phyloP scores from a whole-genome alignment of 2,888 invertebrate species.

The Pycnomerus fuliginosus region DNA sequence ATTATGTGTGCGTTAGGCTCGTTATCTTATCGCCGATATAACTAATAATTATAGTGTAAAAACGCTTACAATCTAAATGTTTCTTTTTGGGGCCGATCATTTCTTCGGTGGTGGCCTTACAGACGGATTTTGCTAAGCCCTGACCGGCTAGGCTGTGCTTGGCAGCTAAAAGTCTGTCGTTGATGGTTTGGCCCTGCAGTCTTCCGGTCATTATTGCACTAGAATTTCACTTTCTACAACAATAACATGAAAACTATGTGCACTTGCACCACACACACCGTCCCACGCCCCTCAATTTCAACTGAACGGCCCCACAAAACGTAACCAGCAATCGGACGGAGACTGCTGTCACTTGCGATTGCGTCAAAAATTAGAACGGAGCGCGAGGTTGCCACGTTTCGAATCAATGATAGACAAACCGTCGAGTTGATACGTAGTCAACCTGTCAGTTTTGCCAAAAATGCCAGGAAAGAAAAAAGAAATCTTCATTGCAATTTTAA shows the following conservation, averaged over 20 bases:
- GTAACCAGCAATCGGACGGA: constrained; percentile 7
- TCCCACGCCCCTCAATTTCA: constrained; percentile 11
- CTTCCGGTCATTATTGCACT: constrained; percentile 25
- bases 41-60: background rate
- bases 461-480: too few species aligned
- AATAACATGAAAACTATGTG: constrained; percentile 10
- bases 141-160: constrained; percentile 99
- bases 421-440: too few species aligned
- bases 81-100: constrained; percentile 99
- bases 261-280: constrained; percentile 14
- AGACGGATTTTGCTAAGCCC: constrained; percentile 98
- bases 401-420: constrained; percentile 10
- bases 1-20: constrained; percentile 8
- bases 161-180: constrained; percentile 96
- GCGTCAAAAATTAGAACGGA: constrained; percentile 12
- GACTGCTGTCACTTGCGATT: constrained; percentile 21
- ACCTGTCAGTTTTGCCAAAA: too few species aligned
- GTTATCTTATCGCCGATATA: too few species aligned
- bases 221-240: constrained; percentile 12
- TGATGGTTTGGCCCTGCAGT: constrained; percentile 98
- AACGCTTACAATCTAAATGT: constrained; percentile 83
- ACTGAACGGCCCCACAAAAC: constrained; percentile 10
- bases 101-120: constrained; percentile 99
- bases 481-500: too few species aligned
- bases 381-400: constrained; percentile 14